Percentiles rank a stretch among this genome's conserved stretches.
Evolutionary conservation across 2,888 invertebrate genomes (phyloP).

Genomic region (Hydrotaea cyrtoneurina): DNA sequence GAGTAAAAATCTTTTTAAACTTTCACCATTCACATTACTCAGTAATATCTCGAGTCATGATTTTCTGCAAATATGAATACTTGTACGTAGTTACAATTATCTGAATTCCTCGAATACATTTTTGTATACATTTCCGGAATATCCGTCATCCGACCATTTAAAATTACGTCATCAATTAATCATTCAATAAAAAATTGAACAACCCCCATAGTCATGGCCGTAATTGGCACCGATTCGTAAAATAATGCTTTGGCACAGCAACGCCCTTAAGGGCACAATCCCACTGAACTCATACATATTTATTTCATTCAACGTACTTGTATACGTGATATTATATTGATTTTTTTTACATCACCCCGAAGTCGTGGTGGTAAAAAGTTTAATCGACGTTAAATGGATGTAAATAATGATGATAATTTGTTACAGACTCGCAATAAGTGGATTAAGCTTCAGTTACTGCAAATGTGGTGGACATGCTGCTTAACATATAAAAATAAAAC

Average conservation of each 20-base stretch:
- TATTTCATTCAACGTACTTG: background rate
- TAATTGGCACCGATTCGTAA: constrained; percentile 2
- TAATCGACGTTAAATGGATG: constrained; percentile 37
- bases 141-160: background rate
- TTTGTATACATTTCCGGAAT: too few relatives aligned
- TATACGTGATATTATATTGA: background rate
- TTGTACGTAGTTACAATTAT: too few relatives aligned
- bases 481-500: background rate
- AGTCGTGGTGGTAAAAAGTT: background rate
- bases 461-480: background rate
- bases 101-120: too few relatives aligned
- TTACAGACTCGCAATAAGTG: constrained; percentile 1
- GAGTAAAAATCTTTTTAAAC: too few relatives aligned
- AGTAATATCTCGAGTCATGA: too few relatives aligned
- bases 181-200: background rate
- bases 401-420: constrained; percentile 29
- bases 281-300: background rate
- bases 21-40: too few relatives aligned
- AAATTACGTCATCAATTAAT: constrained; percentile 14
- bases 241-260: background rate
- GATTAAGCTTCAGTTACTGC: background rate
- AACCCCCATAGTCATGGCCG: background rate
- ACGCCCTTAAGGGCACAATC: background rate
- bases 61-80: too few relatives aligned
- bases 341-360: background rate